Conservation (phyloP, 2,797 vertebrate species). For the Amazonetta brasiliensis region DNA sequence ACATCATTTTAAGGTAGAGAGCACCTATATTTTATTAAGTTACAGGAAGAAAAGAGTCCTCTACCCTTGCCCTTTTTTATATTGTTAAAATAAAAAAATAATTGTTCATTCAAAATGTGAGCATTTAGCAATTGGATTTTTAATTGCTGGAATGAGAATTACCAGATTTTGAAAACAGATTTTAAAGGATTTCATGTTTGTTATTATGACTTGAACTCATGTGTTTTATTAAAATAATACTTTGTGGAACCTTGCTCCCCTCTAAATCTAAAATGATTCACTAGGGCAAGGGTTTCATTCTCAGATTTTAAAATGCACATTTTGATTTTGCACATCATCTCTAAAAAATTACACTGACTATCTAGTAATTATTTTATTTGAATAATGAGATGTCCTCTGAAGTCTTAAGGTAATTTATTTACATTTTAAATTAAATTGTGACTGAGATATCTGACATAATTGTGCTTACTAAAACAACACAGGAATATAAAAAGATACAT, state of each 20-base stretch:
- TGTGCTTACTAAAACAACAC: background rate
- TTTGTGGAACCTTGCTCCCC: background rate
- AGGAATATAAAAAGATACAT: constrained; percentile 14
- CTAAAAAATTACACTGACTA: background rate
- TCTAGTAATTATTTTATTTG: constrained; percentile 35
- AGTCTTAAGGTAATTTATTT: constrained; percentile 34
- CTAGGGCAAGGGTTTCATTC: background rate
- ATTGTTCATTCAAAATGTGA: background rate
- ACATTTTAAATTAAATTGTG: constrained; percentile 43
- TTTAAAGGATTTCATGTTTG: background rate
- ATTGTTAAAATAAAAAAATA: background rate
- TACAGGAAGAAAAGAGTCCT: background rate
- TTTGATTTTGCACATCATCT: background rate
- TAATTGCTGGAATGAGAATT: background rate
- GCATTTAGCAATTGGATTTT: background rate
- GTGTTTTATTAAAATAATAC: background rate
- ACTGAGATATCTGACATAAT: constrained; percentile 26
- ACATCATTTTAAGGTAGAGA: background rate
- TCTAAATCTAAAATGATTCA: background rate
- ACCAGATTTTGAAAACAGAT: background rate
- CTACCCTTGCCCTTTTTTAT: background rate
- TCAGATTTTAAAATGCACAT: background rate
- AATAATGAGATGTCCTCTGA: constrained; percentile 27
- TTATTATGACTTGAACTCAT: background rate
- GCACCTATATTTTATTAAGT: background rate